A percentile compares a stretch with the other conserved stretches of the same genome.
phyloP scores from a whole-genome alignment of 2,888 invertebrate genomes.

The Cryptocheilus praepositus region DNA sequence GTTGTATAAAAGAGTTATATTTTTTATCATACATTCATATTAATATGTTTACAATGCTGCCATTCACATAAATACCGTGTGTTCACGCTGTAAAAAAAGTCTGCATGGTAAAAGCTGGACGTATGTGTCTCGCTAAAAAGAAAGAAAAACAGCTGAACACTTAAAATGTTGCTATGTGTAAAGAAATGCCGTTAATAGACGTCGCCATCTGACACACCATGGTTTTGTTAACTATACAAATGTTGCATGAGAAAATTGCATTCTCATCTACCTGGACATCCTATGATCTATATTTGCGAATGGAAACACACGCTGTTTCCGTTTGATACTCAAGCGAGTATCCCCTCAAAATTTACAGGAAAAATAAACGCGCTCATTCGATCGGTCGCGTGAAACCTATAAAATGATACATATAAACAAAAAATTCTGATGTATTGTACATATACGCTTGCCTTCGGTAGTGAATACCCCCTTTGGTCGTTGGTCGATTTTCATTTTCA shows the following conservation, averaged over 20 bases:
- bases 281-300: not conserved
- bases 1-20: too few species aligned
- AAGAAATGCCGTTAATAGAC: too few species aligned
- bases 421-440: not conserved
- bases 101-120: too few species aligned
- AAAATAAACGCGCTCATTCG: not conserved
- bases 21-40: too few species aligned
- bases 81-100: too few species aligned
- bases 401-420: not conserved
- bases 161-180: too few species aligned
- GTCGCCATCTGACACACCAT: too few species aligned
- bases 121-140: too few species aligned
- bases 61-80: too few species aligned
- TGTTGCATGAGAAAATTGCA: not conserved
- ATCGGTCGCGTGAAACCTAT: not conserved
- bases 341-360: not conserved
- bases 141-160: too few species aligned
- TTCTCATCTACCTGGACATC: not conserved
- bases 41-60: too few species aligned
- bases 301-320: not conserved
- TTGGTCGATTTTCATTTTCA: conserved; percentile 30
- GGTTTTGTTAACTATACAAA: conserved; percentile 1
- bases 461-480: conserved; percentile 45
- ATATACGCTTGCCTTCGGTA: conserved; percentile 1
- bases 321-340: not conserved